Evolutionary conservation across 2,113 vertebrate genomes (phyloP), one percentile per base, ranked within the genome.

Genomic region (Oncorhynchus gorbuscha): DNA sequence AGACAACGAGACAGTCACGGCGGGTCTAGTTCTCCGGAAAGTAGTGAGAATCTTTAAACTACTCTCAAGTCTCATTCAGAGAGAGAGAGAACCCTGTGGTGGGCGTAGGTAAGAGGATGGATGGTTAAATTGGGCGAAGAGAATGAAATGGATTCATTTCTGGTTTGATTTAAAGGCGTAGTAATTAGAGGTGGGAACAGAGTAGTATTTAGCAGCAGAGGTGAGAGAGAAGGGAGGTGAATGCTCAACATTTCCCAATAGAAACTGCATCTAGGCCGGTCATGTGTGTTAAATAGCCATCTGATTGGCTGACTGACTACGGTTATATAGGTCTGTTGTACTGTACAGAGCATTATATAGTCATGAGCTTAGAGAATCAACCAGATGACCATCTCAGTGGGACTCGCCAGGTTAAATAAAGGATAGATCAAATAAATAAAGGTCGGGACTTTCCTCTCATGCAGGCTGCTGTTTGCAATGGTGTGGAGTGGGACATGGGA

Each of bases 71-170:
- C 28, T 30, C 14, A 26, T 6, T 66, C 35, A 45, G 39, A 45
- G 39, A 45, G 39, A 9, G 35, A 45, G 39, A 45, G 0, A 45
- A 45, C 39, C 39, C 39, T 3, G 9, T 45, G 77, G 72, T 77
- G 35, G 78, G 55, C 75, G 75, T 84, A 67, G 80, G 84, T 73
- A 79, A 78, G 65, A 76, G 14, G 16, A 20, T 49, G 55, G 58
- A 76, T 59, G 71, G 35, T 70, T 45, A 78, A 78, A 86, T 79
- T 72, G 81, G 39, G 72, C 74, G 51, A 14, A 18, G 72, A 49
- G 51, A 59, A 18, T 77, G 72, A 75, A 73, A 81, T 11, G 64
- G 7, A 20, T 78, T 70, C 45, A 16, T 78, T 81, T 14, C 69
- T 55, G 32, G 18, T 66, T 83, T 71, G 79, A 74, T 78, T 71